Evolutionary conservation across 2,113 vertebrate species (phyloP), one percentile per base, ranked within the genome.

Genomic region (Rhizomys pruinosus): DNA sequence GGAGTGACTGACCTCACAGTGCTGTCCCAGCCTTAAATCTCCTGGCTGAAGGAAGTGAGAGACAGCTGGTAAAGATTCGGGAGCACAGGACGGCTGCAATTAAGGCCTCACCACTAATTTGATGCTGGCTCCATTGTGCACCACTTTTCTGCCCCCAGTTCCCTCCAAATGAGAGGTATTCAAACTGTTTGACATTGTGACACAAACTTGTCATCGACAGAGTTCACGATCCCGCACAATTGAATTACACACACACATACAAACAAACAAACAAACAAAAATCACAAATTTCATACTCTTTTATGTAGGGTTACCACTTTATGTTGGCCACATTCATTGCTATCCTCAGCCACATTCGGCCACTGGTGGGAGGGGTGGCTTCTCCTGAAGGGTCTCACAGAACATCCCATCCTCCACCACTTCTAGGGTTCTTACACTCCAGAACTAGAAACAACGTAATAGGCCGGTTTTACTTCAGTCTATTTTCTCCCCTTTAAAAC

Each of bases 61-160:
- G 82, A 63, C 37, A 71, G 63, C 79, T 59, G 91, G 59, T 61
- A 68, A 91, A 87, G 93, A 74, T 90, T 74, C 73, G 81, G 74
- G 78, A 39, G 13, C 20, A 32, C 0, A 0, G 71, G 37, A 23
- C 39, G 61, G 47, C 10, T 77, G 29, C 74, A 42, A 87, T 96
- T 87, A 64, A 0, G 17, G 89, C 73, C 78, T 76, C 78, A 82
- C 94, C 85, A 82, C 87, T 91, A 90, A 95, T 94, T 71, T 39
- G 80, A 69, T 90, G 80, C 57, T 91, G 63, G 47, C 64, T 63
- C 64, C 77, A 57, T 57, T 69, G 47, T n/a, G n/a, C 20, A 61
- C 59, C 84, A 76, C 87, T 89, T 96, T 93, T 92, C 89, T 95
- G 84, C 91, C 94, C 64, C 0, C 79, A 47, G 90, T 84, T 94